These are phyloP conservation scores for Melanocharis versteri DNA, from an alignment of 2,113 vertebrate genomes.

Conservation along the genomic window DNA sequence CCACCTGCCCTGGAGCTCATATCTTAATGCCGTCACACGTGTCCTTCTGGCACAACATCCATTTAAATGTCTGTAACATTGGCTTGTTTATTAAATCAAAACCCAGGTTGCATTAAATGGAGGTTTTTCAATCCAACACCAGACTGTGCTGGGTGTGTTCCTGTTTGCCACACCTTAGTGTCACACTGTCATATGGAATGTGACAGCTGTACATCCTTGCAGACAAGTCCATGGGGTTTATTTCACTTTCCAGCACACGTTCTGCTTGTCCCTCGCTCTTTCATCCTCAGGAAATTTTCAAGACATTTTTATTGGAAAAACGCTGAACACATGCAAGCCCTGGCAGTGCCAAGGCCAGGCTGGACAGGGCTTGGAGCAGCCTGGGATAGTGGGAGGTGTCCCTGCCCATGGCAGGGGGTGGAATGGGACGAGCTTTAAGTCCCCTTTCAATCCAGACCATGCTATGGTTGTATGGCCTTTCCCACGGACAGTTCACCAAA, in stretches of 20 bases:
- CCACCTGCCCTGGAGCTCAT: background rate
- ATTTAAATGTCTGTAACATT: background rate
- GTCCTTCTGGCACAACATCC: background rate
- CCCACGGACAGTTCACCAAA: background rate
- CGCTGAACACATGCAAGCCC: background rate
- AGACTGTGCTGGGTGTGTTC: background rate
- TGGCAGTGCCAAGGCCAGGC: no score
- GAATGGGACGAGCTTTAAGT: no score
- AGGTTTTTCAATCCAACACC: background rate
- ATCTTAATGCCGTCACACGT: background rate
- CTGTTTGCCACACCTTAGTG: background rate
- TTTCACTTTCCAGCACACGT: background rate
- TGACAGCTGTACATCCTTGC: background rate
- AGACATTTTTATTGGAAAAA: background rate
- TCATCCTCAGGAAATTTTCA: background rate
- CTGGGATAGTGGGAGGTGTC: no score
- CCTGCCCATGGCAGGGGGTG: no score
- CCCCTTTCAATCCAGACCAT: no score
- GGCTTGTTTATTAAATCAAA: background rate
- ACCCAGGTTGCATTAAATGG: background rate
- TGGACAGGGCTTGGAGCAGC: no score
- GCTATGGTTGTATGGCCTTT: background rate
- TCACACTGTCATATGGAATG: rapidly evolving
- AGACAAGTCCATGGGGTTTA: background rate
- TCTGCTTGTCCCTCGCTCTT: background rate